Evolutionary conservation across 1,140 invertebrate genomes (phyloP), one percentile per base, ranked within the genome.

Genomic region (Drosophila varians): DNA sequence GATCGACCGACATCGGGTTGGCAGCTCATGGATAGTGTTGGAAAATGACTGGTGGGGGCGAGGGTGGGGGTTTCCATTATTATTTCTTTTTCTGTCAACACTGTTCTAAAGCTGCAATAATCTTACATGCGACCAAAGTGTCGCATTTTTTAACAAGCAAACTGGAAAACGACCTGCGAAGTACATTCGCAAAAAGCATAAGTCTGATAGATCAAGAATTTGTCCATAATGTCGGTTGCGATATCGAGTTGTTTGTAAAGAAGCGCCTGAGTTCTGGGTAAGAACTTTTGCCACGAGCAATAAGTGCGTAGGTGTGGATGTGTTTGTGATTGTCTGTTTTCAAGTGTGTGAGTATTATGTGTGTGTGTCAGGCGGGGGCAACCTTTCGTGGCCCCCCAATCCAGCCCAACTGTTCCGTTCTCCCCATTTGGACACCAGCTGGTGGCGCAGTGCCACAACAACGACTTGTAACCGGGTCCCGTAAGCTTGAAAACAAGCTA

Each of bases 181-280:
- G 62, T 36, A 36, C 69, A 55, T 69, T 88, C 42, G 66, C 54
- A 56, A 74, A 65, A 70, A 90, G 57, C 71, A 64, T 90, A 73
- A 90, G 89, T 56, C 65, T 90, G 68, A 75, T 64, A 38, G 90
- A 91, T 64, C 87, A 91, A 38, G 83, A 91, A 46, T 91, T 90
- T 74, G 74, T 90, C 9, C 73, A 90, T 53, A 91, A 91, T 90
- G 80, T 91, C 74, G 86, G 71, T 62, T 73, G 75, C 69, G 90
- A 91, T 69, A 91, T 91, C 56, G 76, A 89, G 46, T 53, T 77
- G 14, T 91, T 90, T 69, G 64, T 91, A 54, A 89, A 87, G 45
- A 82, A 88, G 40, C 79, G 86, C 8, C 51, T 82, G 19, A 88
- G 64, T 46, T 71, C 75, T 73, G 74, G 89, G 89, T 90, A 89